Base-by-base conservation (phyloP, 2,113 vertebrate genomes). In the Cyprinodon variegatus region DNA sequence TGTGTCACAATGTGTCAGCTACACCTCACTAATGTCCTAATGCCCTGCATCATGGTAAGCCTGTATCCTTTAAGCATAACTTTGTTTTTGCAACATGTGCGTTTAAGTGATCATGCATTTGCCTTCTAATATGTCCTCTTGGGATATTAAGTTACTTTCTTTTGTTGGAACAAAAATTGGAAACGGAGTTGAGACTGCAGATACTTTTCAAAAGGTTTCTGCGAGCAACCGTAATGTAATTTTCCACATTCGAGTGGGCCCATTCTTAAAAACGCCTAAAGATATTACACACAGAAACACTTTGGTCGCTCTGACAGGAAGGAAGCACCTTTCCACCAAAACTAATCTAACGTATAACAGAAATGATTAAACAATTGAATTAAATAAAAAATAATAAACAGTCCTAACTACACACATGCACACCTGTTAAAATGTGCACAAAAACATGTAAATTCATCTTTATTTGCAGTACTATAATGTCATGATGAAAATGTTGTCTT, bases 111-210 rank as follows among this genome's bases (percentile, higher is more conserved):
- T 92, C 88, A 79, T 90, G 90, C 90, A 93, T 93, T 92, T 90
- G 89, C 91, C 94, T 89, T 92, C 92, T 93, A 94, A 93, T 93
- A 92, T 84, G 86, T 88, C 89, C 74, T 90, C 79, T 93, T 92
- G 80, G 83, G 79, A 90, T 80, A 74, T 91, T 87, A 82, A 88
- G 93, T 93, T 87, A 57, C 74, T 87, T 94, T 94, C 79, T 88
- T 2, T 4, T 83, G 76, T 71, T 69, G 84, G 72, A 83, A 87
- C 81, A 79, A 89, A 91, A 83, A 74, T 65, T 63, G 86, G 87
- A 90, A 91, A 84, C 88, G 64, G 61, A 90, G 74, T 90, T 37
- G 68, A 80, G 88, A 85, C 82, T 81, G 85, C 83, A 72, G 83
- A 81, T 65, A 15, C 65, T 59, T 85, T 83, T 82, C 39, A 72